Evolutionary conservation across 2,797 vertebrate genomes (phyloP).

Genomic region (Paguma larvata): DNA sequence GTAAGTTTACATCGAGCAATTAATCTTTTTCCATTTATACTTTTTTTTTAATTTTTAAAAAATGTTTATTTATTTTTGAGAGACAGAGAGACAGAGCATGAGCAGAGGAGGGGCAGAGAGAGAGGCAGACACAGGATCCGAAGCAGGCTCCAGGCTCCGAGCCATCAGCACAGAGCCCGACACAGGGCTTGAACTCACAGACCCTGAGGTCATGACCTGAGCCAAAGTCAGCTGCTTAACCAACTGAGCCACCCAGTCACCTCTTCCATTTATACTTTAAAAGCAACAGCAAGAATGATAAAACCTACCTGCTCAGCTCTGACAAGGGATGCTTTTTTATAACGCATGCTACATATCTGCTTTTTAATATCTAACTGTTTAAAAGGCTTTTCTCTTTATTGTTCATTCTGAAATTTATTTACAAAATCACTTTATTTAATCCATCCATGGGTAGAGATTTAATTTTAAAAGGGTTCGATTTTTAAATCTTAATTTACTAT

Average conservation of each 20-base stretch:
- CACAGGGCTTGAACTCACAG: too few relatives aligned
- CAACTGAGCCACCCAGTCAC: too few relatives aligned
- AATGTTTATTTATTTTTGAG: too few relatives aligned
- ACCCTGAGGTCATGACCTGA: too few relatives aligned
- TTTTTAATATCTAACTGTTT: neutral
- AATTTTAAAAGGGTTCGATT: neutral
- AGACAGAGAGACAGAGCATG: too few relatives aligned
- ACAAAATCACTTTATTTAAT: neutral
- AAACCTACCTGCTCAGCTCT: neutral
- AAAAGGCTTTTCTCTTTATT: neutral
- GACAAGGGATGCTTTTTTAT: neutral
- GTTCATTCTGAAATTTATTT: neutral
- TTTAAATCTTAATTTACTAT: conserved; percentile 41
- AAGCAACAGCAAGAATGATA: neutral
- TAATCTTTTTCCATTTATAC: neutral
- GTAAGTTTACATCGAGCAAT: neutral
- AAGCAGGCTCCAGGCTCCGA: too few relatives aligned
- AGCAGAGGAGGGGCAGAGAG: too few relatives aligned
- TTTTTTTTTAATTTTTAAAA: too few relatives aligned
- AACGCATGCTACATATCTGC: neutral
- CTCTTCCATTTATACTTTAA: too few relatives aligned
- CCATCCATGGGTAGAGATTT: neutral
- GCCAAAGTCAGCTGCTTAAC: too few relatives aligned
- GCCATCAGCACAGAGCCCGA: too few relatives aligned
- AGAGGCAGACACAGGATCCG: too few relatives aligned